Conservation (phyloP, 1,140 invertebrate species). For the Piezodorus guildinii region DNA sequence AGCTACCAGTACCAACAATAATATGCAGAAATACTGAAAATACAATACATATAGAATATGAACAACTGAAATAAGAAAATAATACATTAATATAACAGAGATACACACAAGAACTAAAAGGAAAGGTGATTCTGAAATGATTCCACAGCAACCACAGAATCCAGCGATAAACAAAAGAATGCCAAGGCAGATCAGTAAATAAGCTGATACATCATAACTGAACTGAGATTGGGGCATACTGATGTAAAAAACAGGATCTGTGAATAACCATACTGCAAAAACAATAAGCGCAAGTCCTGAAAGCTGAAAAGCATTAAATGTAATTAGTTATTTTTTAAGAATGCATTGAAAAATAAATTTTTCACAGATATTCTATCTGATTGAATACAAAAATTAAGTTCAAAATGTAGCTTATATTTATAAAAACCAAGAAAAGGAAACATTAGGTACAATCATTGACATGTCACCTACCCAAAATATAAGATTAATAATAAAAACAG, state of each 20-base stretch:
- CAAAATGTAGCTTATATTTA: background rate
- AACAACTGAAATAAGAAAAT: background rate
- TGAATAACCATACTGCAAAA: constrained; percentile 61
- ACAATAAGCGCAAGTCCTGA: constrained; percentile 54
- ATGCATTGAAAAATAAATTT: background rate
- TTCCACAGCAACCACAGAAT: constrained; percentile 84
- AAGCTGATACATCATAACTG: constrained; percentile 57
- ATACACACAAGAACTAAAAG: constrained; percentile 64
- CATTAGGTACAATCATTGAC: background rate
- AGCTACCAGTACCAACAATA: constrained; percentile 64
- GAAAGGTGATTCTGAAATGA: constrained; percentile 73
- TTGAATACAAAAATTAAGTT: background rate
- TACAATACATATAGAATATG: background rate
- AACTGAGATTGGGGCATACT: constrained; percentile 53
- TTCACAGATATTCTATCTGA: background rate
- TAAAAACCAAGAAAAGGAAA: background rate
- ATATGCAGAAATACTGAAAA: constrained; percentile 56
- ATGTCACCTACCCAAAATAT: constrained; percentile 51
- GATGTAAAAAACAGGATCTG: constrained; percentile 60
- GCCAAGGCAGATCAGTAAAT: constrained; percentile 66
- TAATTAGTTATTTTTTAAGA: too few relatives aligned
- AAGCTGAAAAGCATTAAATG: constrained; percentile 41
- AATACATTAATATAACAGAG: background rate
- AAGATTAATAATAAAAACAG: constrained; percentile 54
- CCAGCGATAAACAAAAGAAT: constrained; percentile 70